Evolutionary conservation across 1,140 invertebrate genomes (phyloP).

Genomic region (Aphelenchoides fujianensis): DNA sequence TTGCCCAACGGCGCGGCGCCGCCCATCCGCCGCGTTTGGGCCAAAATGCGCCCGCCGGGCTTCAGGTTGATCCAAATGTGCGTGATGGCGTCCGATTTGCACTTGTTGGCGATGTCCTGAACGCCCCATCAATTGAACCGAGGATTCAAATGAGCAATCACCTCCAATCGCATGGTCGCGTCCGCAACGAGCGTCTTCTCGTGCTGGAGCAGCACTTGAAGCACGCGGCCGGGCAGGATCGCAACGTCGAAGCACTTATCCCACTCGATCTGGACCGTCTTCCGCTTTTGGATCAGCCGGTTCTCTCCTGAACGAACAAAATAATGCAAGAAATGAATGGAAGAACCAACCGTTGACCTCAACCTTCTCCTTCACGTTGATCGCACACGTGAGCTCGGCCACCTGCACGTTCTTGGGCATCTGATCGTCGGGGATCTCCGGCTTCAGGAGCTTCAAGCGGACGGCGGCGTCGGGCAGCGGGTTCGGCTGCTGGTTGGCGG

Average conservation of each 20-base stretch:
- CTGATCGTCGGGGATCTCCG: conserved; percentile 54
- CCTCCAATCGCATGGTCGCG: conserved; percentile 61
- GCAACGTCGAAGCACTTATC: conserved; percentile 62
- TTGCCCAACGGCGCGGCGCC: conserved; percentile 10
- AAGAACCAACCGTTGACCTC: conserved; percentile 55
- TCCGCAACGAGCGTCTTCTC: conserved; percentile 56
- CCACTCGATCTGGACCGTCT: conserved; percentile 60
- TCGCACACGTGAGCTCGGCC: conserved; percentile 50
- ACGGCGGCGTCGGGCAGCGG: conserved; percentile 41
- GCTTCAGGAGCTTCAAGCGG: conserved; percentile 55
- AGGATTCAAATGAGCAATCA: conserved; percentile 29
- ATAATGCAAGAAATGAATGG: background rate
- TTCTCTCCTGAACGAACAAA: conserved; percentile 53
- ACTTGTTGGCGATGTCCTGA: conserved; percentile 61
- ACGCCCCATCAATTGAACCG: conserved; percentile 23
- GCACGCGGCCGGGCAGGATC: conserved; percentile 55
- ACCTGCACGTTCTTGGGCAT: conserved; percentile 51
- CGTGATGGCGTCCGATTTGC: conserved; percentile 57
- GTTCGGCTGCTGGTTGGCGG: conserved; percentile 5
- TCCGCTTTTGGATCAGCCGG: conserved; percentile 61
- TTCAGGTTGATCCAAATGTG: conserved; percentile 63
- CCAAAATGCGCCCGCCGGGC: conserved; percentile 57
- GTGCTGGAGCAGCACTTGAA: conserved; percentile 55
- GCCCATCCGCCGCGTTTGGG: conserved; percentile 55
- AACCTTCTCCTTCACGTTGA: conserved; percentile 62